Conservation (phyloP, 2,113 vertebrate genomes). For the Bostrychus sinensis region DNA sequence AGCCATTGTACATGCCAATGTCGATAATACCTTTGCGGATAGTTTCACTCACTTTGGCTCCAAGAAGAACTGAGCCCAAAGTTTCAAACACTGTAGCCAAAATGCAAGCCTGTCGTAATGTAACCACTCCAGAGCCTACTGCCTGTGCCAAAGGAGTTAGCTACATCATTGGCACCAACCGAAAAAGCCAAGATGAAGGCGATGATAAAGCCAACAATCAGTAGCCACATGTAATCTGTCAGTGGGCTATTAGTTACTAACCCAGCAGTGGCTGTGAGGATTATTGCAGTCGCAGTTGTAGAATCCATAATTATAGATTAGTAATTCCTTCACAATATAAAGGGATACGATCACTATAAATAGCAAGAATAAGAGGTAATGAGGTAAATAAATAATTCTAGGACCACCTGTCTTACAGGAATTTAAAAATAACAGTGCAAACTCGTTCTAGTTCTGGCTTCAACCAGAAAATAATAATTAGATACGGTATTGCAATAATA, state of each 20-base stretch:
- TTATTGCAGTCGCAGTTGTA: conserved; percentile 55
- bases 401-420: conserved; percentile 51
- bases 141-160: conserved; percentile 98
- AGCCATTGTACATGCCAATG: conserved; percentile 84
- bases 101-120: conserved; percentile 90
- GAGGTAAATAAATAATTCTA: conserved; percentile 68
- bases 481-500: conserved; percentile 60
- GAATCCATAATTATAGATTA: conserved; percentile 73
- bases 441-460: conserved; percentile 38
- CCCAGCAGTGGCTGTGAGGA: conserved; percentile 40
- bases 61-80: conserved; percentile 90
- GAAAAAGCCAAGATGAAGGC: conserved; percentile 97
- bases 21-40: conserved; percentile 94
- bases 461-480: conserved; percentile 58
- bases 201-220: conserved; percentile 91
- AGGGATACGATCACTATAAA: conserved; percentile 66
- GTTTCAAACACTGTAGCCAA: conserved; percentile 95
- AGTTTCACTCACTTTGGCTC: conserved; percentile 96
- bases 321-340: conserved; percentile 65
- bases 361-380: conserved; percentile 79
- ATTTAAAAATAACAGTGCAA: conserved; percentile 66
- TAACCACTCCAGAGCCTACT: conserved; percentile 94
- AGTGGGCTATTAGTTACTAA: neutral
- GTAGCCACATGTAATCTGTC: conserved; percentile 83
- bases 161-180: conserved; percentile 96